These are phyloP conservation scores for Pan paniscus DNA, from an alignment of 2,113 vertebrate species.

Conservation along the genomic window DNA sequence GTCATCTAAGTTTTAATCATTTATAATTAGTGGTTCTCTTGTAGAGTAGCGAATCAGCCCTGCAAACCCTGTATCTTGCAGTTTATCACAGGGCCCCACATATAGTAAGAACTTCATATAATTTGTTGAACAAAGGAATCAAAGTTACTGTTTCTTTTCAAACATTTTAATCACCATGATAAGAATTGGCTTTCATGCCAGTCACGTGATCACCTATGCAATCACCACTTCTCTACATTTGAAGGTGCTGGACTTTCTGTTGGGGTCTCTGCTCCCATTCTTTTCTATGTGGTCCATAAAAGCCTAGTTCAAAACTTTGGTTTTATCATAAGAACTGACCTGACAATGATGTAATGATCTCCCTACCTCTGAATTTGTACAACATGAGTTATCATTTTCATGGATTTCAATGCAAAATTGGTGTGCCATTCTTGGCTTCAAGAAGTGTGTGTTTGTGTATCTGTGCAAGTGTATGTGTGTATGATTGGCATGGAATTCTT, in stretches of 20 bases:
- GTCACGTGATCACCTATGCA: rapidly evolving
- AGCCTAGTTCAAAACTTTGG: background rate
- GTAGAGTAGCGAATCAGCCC: background rate
- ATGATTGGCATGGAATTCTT: background rate
- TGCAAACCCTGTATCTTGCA: background rate
- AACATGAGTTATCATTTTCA: background rate
- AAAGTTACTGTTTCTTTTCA: background rate
- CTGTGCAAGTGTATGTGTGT: background rate
- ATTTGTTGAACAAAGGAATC: background rate
- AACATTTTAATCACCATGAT: background rate
- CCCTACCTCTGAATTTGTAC: background rate
- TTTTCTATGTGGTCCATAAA: background rate
- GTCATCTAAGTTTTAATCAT: background rate
- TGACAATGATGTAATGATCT: background rate
- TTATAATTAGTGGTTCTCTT: background rate
- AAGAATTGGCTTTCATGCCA: rapidly evolving
- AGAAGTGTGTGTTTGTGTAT: background rate
- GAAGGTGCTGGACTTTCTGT: background rate
- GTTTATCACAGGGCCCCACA: background rate
- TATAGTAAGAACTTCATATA: background rate
- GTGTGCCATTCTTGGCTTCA: background rate
- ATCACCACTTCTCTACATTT: background rate
- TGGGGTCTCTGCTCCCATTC: background rate
- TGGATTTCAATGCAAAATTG: background rate
- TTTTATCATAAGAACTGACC: background rate